Evolutionary conservation across 2,797 vertebrate species (phyloP).

Genomic region (Novumbra hubbsi): DNA sequence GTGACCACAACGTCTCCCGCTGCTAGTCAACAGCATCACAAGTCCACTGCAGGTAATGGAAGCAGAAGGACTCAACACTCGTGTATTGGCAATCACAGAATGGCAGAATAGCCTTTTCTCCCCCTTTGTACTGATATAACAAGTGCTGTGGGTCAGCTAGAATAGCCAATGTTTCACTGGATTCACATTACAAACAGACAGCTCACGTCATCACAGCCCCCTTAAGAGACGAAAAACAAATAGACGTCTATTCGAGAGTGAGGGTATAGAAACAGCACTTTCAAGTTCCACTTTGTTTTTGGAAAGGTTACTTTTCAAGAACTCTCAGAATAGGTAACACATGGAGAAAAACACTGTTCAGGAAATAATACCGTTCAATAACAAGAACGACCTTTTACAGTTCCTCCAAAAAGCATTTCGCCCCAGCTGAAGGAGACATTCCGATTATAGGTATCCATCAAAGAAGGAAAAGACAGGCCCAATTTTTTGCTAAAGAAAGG

Average conservation of each 20-base stretch:
- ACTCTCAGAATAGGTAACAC: background rate
- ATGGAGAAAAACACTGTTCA: background rate
- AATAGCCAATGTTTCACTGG: background rate
- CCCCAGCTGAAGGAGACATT: background rate
- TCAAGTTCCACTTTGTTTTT: background rate
- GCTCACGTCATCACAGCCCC: background rate
- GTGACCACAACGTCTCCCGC: constrained; percentile 43
- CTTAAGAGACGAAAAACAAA: background rate
- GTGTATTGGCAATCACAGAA: constrained; percentile 12
- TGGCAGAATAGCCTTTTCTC: background rate
- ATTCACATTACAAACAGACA: background rate
- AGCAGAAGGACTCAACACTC: constrained; percentile 5
- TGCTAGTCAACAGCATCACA: constrained; percentile 28
- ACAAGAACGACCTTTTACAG: background rate
- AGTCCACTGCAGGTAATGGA: constrained; percentile 37
- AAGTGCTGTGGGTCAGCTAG: background rate
- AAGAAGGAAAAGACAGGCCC: background rate
- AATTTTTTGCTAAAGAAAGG: constrained; percentile 24
- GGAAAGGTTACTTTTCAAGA: background rate
- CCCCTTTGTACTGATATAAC: background rate
- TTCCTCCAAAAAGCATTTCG: background rate
- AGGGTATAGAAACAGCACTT: background rate
- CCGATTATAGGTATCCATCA: background rate
- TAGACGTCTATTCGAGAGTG: background rate
- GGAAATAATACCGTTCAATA: background rate